Conservation (phyloP, 2,888 invertebrate species). For the Tyria jacobaeae region DNA sequence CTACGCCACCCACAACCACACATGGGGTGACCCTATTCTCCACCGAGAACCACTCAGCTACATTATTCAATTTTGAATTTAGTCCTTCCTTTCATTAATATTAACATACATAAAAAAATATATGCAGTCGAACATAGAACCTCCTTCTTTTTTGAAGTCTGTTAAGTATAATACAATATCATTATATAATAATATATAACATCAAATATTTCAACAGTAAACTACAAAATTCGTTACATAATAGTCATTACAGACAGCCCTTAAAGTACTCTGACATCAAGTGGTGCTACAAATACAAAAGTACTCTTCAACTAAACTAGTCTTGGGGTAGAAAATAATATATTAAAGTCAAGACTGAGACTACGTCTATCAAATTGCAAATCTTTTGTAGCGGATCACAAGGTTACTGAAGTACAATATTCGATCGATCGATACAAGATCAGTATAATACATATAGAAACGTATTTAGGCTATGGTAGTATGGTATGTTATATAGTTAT, state of each 20-base stretch:
- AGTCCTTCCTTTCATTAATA: no score
- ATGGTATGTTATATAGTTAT: no score
- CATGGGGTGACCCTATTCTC: no score
- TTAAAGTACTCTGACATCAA: background rate
- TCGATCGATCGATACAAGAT: background rate
- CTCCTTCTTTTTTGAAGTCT: no score
- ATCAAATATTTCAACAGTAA: background rate
- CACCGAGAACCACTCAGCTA: no score
- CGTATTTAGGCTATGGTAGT: no score
- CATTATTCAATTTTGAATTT: no score
- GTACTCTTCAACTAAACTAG: constrained; percentile 3
- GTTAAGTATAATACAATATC: no score
- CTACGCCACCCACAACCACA: no score
- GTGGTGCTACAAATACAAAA: background rate
- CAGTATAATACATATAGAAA: no score
- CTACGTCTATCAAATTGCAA: background rate
- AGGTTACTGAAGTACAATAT: background rate
- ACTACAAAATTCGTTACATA: background rate
- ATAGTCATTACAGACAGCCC: background rate
- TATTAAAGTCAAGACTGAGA: background rate
- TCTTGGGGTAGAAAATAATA: background rate
- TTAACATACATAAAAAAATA: no score
- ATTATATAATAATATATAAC: background rate
- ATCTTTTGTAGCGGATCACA: background rate
- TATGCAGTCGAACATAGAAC: background rate